Evolutionary conservation across 2,113 vertebrate species (phyloP), one percentile per base, ranked within the genome.

Genomic region (Alligator sinensis): DNA sequence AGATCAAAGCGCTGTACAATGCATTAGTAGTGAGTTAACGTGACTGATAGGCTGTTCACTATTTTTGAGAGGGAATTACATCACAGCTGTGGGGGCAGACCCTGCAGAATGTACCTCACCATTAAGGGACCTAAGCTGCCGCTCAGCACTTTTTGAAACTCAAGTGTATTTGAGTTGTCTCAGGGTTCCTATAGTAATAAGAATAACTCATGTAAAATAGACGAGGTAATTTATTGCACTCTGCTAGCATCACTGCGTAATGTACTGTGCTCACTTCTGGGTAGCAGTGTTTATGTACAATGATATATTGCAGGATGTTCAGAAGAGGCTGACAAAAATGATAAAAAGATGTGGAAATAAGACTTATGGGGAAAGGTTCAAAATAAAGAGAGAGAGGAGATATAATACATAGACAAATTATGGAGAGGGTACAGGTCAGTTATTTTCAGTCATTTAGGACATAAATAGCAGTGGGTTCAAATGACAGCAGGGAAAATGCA

Each of bases 401-500:
- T 59, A 58, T 47, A 89, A 5, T 86, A 82, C 82, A 84, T 96
- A 58, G 70, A 94, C 38, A 38, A 68, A 80, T 91, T 91, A 93
- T 34, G 77, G 72, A 82, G 54, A 1, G 0, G 64, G 57, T 61
- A 94, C 77, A 81, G 85, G 91, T 88, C 74, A 87, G 84, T 93
- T 92, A 80, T 91, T 89, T 92, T 68, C 87, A 84, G 91, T 91
- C 91, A 82, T 5, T 24, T 94, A 82, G 77, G 77, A 94, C 91
- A 87, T 80, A 82, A 95, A 82, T 80, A 92, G 63, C 59, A 87
- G 77, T 88, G 63, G 90, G 82, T 91, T 81, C 70, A 93, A 84
- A 64, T 58, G 78, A 57, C 86, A 91, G 77, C 76, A 75, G 34
- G 76, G 6, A 18, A 62, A 87, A 82, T 82, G 60, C n/a, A 90